phyloP scores from a whole-genome alignment of 2,888 invertebrate genomes.

The Machimus atricapillus region DNA sequence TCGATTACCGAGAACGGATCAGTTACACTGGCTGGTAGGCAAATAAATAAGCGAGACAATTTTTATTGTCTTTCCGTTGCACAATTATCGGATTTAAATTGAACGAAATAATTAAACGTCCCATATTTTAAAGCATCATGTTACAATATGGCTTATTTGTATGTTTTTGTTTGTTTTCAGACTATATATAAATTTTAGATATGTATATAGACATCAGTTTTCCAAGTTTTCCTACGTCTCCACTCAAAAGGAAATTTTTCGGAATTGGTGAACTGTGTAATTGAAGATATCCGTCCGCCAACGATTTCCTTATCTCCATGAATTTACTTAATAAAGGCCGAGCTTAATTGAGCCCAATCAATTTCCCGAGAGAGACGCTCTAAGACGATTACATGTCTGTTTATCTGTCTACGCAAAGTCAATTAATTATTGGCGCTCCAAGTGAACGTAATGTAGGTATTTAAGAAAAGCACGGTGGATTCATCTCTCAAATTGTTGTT shows the following conservation, averaged over 20 bases:
- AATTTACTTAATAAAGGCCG: background rate
- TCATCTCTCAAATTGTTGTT: background rate
- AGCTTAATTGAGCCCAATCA: background rate
- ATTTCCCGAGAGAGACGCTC: background rate
- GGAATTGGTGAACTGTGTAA: background rate
- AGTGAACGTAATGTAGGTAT: background rate
- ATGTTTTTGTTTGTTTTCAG: background rate
- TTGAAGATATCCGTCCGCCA: background rate
- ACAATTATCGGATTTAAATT: background rate
- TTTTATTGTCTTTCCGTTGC: background rate
- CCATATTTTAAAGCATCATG: background rate
- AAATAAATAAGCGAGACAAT: background rate
- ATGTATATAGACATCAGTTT: background rate
- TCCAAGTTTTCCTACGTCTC: background rate
- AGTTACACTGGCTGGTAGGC: background rate
- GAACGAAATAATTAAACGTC: background rate
- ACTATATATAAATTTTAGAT: background rate
- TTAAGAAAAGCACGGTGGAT: background rate
- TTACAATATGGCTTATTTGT: background rate
- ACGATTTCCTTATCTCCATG: background rate
- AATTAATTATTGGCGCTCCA: background rate
- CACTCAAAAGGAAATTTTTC: background rate
- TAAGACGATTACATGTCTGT: background rate
- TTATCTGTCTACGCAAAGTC: background rate
- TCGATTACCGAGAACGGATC: background rate